phyloP scores from a whole-genome alignment of 2,888 invertebrate genomes.

The Tuta absoluta region DNA sequence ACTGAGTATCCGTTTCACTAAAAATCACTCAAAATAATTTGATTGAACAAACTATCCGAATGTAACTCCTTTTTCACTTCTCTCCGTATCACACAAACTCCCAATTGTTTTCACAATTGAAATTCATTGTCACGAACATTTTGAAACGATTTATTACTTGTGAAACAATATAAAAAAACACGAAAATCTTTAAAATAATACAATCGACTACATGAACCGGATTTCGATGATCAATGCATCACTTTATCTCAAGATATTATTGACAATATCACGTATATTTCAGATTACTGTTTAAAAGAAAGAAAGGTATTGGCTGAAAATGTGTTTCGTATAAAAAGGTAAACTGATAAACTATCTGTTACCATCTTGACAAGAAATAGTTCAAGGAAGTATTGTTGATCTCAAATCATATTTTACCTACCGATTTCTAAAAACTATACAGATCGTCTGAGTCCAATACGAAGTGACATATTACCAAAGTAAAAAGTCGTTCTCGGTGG shows the following conservation, averaged over 20 bases:
- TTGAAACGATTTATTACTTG: background rate
- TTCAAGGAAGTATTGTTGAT: background rate
- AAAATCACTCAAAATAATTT: constrained; percentile 55
- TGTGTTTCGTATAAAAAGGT: background rate
- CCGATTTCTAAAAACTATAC: too few species aligned
- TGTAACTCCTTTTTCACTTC: constrained; percentile 33
- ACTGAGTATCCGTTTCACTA: constrained; percentile 33
- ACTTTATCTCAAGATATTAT: background rate
- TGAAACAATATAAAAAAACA: background rate
- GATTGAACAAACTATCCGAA: constrained; percentile 57
- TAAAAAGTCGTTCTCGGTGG: too few species aligned
- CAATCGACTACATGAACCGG: background rate
- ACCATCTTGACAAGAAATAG: background rate
- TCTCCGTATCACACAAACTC: background rate
- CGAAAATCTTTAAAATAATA: background rate
- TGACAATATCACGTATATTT: constrained; percentile 2
- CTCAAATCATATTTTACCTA: too few species aligned
- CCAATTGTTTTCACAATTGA: background rate
- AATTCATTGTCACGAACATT: background rate
- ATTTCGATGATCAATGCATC: background rate
- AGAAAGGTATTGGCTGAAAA: background rate
- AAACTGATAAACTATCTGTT: background rate
- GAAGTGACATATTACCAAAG: too few species aligned
- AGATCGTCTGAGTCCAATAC: too few species aligned
- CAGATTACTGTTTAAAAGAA: background rate